Conservation (phyloP, 2,113 vertebrate genomes). For the Poecilia latipinna region DNA sequence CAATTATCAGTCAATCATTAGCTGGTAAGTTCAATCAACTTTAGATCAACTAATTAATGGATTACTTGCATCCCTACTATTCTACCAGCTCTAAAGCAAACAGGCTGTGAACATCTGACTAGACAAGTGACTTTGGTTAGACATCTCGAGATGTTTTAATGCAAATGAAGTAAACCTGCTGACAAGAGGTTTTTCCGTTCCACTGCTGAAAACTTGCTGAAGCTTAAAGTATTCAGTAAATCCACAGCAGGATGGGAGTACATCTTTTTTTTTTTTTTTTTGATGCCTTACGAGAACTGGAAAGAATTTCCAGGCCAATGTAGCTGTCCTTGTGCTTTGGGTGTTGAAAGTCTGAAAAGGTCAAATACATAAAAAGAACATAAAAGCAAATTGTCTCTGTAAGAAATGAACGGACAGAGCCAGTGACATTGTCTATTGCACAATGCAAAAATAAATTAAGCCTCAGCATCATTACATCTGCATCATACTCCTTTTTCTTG, state of each 20-base stretch:
- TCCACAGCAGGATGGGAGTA: slow-evolving; percentile 17
- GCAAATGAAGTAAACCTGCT: slow-evolving; percentile 54
- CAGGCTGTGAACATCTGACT: background rate
- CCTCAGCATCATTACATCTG: slow-evolving; percentile 30
- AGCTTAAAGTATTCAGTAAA: slow-evolving; percentile 42
- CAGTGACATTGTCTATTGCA: slow-evolving; percentile 26
- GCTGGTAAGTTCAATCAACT: no score
- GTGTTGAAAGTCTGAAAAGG: slow-evolving; percentile 36
- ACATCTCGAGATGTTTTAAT: slow-evolving; percentile 40
- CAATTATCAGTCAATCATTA: no score
- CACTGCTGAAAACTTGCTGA: slow-evolving; percentile 28
- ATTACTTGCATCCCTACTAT: no score
- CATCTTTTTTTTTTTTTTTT: slow-evolving; percentile 24
- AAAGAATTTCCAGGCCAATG: slow-evolving; percentile 4
- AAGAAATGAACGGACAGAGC: slow-evolving; percentile 30
- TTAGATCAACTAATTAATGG: no score
- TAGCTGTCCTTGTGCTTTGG: slow-evolving; percentile 34
- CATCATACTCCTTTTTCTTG: slow-evolving; percentile 31
- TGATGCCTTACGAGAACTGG: slow-evolving; percentile 23
- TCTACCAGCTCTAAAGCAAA: no score
- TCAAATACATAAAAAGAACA: slow-evolving; percentile 34
- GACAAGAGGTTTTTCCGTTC: slow-evolving; percentile 33
- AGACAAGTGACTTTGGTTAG: slow-evolving; percentile 19
- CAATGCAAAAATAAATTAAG: slow-evolving; percentile 44
- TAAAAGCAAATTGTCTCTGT: slow-evolving; percentile 42